Conservation (phyloP, 2,113 vertebrate species). For the Oreotrochilus melanogaster region DNA sequence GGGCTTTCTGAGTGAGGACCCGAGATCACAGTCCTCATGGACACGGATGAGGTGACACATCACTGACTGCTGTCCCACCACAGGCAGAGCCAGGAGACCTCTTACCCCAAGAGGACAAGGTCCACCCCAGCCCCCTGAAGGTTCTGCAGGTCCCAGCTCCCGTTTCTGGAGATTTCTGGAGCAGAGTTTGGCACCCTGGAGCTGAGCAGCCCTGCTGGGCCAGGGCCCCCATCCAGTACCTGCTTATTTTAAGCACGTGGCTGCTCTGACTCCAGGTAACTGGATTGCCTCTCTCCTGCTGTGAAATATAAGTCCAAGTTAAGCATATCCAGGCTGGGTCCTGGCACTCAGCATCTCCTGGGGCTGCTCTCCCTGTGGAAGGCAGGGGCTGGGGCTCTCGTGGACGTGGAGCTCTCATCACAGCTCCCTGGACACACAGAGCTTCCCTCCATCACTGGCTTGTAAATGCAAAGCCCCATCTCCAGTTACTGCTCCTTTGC, state of each 20-base stretch:
- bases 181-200: background rate
- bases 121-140: background rate
- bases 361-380: background rate
- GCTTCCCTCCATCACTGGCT: background rate
- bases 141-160: background rate
- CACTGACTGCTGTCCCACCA: fast-evolving
- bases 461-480: conserved; percentile 3
- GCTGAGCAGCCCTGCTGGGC: background rate
- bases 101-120: background rate
- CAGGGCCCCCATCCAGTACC: background rate
- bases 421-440: background rate
- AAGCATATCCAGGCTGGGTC: background rate
- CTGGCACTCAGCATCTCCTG: fast-evolving
- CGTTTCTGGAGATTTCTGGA: background rate
- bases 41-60: background rate
- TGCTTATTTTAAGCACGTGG: background rate
- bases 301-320: background rate
- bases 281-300: background rate
- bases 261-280: background rate
- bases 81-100: background rate
- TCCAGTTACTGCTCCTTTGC: conserved; percentile 4
- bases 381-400: background rate
- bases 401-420: conserved; percentile 34
- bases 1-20: background rate
- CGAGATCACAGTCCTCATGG: fast-evolving